These are phyloP conservation scores for Halcyon badia DNA, from an alignment of 2,797 vertebrate genomes.

Conservation along the genomic window DNA sequence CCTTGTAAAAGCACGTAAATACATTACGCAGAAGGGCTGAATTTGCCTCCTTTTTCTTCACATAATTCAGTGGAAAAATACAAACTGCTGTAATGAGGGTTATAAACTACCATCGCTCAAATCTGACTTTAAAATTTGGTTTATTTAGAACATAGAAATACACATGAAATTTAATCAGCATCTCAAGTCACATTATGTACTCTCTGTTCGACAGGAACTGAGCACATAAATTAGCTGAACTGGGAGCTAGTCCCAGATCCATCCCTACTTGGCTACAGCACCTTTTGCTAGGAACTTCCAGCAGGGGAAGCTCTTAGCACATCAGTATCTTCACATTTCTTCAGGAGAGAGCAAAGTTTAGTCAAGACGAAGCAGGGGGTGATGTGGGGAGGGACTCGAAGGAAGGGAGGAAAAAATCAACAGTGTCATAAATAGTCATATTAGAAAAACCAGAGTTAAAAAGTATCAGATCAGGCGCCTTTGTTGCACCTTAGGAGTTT, in stretches of 20 bases:
- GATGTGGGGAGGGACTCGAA: not conserved
- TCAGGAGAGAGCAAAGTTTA: constrained; percentile 48
- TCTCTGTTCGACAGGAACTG: constrained; percentile 60
- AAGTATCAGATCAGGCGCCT: not conserved
- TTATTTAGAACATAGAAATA: constrained; percentile 76
- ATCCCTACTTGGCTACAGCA: constrained; percentile 56
- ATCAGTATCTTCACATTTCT: constrained; percentile 47
- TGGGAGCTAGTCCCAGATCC: constrained; percentile 69
- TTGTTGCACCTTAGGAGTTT: not conserved
- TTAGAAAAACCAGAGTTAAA: not conserved
- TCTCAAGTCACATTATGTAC: constrained; percentile 72
- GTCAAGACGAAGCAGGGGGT: not conserved
- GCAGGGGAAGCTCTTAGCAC: constrained; percentile 86
- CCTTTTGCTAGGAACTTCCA: constrained; percentile 81
- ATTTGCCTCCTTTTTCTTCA: constrained; percentile 42
- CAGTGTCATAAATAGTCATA: not conserved
- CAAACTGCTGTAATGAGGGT: constrained; percentile 72
- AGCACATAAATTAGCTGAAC: constrained; percentile 60
- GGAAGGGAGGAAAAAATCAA: not conserved
- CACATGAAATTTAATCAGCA: constrained; percentile 79
- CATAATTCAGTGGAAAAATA: constrained; percentile 79
- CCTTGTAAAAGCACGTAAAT: not conserved
- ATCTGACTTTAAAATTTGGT: constrained; percentile 82
- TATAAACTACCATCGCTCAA: constrained; percentile 74
- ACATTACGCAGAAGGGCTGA: constrained; percentile 31